Conservation (phyloP, 2,113 vertebrate genomes). For the Petromus typicus region DNA sequence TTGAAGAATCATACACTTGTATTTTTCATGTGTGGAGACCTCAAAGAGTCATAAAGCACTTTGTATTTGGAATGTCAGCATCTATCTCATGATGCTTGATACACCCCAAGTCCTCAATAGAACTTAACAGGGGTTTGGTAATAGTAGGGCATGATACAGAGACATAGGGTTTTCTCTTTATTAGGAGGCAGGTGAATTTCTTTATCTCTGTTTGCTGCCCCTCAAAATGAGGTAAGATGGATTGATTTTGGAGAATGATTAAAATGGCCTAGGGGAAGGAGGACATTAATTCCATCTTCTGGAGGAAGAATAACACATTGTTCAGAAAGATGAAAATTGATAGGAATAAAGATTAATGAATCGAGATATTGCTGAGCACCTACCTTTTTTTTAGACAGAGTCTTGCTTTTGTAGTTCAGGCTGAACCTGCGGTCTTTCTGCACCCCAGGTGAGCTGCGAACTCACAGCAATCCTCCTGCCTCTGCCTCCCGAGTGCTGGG, state of each 20-base stretch:
- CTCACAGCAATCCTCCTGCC: no score
- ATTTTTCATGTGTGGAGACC: neutral
- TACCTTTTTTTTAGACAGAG: no score
- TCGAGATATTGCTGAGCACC: neutral
- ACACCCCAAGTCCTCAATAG: neutral
- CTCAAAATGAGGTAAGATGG: conserved; percentile 9
- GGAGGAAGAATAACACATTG: conserved; percentile 22
- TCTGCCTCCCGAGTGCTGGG: no score
- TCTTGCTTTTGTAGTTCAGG: no score
- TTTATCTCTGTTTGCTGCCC: neutral
- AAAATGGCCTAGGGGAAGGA: conserved; percentile 51
- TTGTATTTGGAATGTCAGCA: neutral
- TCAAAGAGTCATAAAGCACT: neutral
- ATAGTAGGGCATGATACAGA: neutral
- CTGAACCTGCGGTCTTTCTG: no score
- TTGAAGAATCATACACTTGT: neutral
- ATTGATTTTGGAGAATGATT: conserved; percentile 54
- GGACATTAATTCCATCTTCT: conserved; percentile 20
- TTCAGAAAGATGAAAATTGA: conserved; percentile 55
- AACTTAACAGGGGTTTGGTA: neutral
- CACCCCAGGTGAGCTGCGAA: no score
- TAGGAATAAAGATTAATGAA: neutral
- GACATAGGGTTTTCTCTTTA: neutral
- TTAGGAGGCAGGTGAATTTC: neutral
- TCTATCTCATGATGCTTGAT: neutral